Base-by-base conservation (phyloP, 1,140 invertebrate genomes). In the Lasioglossum baleicum region DNA sequence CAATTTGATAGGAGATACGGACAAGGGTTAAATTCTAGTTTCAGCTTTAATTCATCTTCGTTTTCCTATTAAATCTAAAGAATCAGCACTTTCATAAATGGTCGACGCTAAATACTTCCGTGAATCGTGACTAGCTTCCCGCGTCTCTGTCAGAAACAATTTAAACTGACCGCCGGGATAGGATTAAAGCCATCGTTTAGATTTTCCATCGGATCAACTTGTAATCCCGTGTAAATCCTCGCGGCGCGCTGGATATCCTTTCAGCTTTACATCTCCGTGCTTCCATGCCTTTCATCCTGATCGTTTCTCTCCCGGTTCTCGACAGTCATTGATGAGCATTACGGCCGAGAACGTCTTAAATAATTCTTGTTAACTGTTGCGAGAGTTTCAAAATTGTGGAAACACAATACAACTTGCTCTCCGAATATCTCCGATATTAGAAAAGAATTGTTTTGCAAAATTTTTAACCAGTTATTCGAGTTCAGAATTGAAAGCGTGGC, bases 201-300 rank as follows among this genome's bases (percentile, higher is more conserved):
- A 69, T 81, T 72, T 81, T 81, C 67, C 67, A 66, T 81, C 67
- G 80, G 80, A 77, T 81, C 68, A 81, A 51, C 31, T 78, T 78
- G 68, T 82, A 82, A 82, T 82, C 67, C 80, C 74, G 42, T 51
- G 67, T 17, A 48, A 76, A 69, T 58, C 66, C 53, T 58, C 40
- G 22, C 42, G 61, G 40, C 26, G 20, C 35, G 61, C 75, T 13
- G 78, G 40, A 68, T 51, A 80, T 63, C 78, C 65, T 40, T 65
- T 74, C 63, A 15, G 40, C 63, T 79, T 80, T 42, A 22, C 10
- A 35, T 66, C 10, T 40, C 15, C 4, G 31, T 11, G 42, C 7
- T 2, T 2, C 17, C 60, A 13, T 20, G 7, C 2, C 20, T 58
- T 58, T 58, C 56, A 8, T 58, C 20, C 20, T 7, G 56, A 58